Percentiles rank a stretch among this genome's conserved stretches.
Conservation (phyloP, 1,140 invertebrate species). For the Octopus sinensis region DNA sequence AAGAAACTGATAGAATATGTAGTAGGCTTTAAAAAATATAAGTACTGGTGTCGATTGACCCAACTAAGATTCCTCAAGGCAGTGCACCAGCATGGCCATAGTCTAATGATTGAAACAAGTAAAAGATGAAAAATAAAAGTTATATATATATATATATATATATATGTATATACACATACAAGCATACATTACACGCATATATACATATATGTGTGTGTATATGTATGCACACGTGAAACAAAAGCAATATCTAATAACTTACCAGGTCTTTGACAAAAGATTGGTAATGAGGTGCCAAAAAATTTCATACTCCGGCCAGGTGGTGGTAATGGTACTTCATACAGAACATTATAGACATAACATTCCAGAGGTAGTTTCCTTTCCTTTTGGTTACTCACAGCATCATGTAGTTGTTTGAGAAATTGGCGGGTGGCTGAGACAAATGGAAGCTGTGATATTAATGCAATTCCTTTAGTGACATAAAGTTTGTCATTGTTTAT, state of each 20-base stretch:
- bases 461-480: slow-evolving; percentile 87
- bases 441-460: slow-evolving; percentile 87
- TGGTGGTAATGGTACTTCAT: slow-evolving; percentile 86
- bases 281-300: slow-evolving; percentile 59
- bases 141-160: no score
- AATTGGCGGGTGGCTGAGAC: slow-evolving; percentile 63
- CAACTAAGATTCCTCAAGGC: no score
- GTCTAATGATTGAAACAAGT: no score
- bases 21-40: no score
- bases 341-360: slow-evolving; percentile 91
- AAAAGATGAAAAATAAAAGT: no score
- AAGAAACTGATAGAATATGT: no score
- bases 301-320: slow-evolving; percentile 83
- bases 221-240: no score
- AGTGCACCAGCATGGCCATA: no score
- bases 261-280: slow-evolving; percentile 60
- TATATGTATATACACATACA: no score
- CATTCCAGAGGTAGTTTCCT: slow-evolving; percentile 70
- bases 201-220: no score
- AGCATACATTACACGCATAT: no score
- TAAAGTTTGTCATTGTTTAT: slow-evolving; percentile 87
- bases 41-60: no score
- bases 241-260: slow-evolving; percentile 21
- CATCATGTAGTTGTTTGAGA: slow-evolving; percentile 54
- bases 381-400: slow-evolving; percentile 38